Evolutionary conservation across 2,113 vertebrate genomes (phyloP), one percentile per base, ranked within the genome.

Genomic region (Emydura subglobosa): DNA sequence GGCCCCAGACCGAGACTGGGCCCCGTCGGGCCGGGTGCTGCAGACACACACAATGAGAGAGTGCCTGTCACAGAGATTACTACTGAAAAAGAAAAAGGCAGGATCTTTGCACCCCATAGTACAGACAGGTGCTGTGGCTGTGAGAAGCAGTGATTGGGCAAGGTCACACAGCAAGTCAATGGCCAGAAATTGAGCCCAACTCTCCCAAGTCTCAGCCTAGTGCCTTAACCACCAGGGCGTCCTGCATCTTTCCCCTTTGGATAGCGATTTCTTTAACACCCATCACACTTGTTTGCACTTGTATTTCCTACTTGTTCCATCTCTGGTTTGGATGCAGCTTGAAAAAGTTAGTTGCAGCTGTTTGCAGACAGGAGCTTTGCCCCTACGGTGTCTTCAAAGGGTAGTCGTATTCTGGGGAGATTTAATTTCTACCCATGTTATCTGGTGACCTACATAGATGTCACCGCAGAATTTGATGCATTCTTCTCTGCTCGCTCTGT

Each of bases 401-500:
- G 44, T 50, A 74, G 79, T 7, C 27, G 5, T 57, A 83, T 92
- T 82, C 68, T 3, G 51, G 82, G 83, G 80, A 74, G 29, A 72
- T 90, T 95, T 68, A 49, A 83, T 76, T 27, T 76, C 83, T 79
- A 9, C 16, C n/a, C 44, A 16, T n/a, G 68, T 24, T 50, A 9
- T 5, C 54, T 87, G n/a, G 51, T 89, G 92, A 82, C 82, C 82
- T 51, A n/a, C 11, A 85, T 2, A 22, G 83, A 42, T 55, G 88
- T 55, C 55, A 90, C 55, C 51, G 5, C 14, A 17, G 82, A 51
- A 34, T 11, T 51, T 0, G 1, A 84, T 4, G 0, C 51, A 3
- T 0, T 9, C 25, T 4, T 11, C 54, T 53, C 31, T 68, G 5
- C 29, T n/a, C 59, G 76, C 53, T 25, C 47, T 0, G 4, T 42